Evolutionary conservation across 2,797 vertebrate genomes (phyloP), one percentile per base, ranked within the genome.

Genomic region (Poecilia velifera): DNA sequence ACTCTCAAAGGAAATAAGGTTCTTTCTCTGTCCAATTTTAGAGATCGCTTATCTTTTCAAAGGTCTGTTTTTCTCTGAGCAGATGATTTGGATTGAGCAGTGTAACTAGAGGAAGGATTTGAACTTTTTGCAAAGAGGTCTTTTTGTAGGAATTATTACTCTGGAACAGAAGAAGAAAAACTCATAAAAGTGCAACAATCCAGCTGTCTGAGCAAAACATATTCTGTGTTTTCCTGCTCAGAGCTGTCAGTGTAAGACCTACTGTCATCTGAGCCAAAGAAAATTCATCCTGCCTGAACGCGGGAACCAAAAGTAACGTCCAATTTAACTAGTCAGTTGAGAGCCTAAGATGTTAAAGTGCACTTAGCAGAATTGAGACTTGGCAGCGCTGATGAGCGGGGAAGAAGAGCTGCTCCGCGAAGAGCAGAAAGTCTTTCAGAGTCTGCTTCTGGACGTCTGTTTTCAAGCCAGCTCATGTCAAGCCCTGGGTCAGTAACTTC

Each of bases 401-500:
- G 64, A 25, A 10, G 64, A 68, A 25, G 64, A 64, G 14, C 14
- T 64, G 59, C 16, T 64, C 31, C 2, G 8, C 6, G 59, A 64
- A 64, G 43, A 77, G 49, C 76, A 43, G 31, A 55, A 81, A 28
- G 71, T 82, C 68, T 86, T 5, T 18, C 16, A 47, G 74, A 64
- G 53, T 77, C 72, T 22, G 22, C 0, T 80, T 51, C 43, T 77
- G 47, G 76, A 73, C 73, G 14, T 72, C 71, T 84, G 83, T 86
- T 84, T 74, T 77, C 6, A 5, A 76, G 73, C 64, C 72, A 73
- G 45, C 72, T 39, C 25, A 46, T 85, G 80, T 87, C 1, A 3
- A 91, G 57, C 83, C 94, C 95, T 95, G 3, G 91, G 62, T 86
- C 94, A 96, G 95, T 95, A 94, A 93, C 94, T 93, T 81, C 87